phyloP scores from a whole-genome alignment of 2,888 invertebrate genomes.

The Alviniconcha strummeri region DNA sequence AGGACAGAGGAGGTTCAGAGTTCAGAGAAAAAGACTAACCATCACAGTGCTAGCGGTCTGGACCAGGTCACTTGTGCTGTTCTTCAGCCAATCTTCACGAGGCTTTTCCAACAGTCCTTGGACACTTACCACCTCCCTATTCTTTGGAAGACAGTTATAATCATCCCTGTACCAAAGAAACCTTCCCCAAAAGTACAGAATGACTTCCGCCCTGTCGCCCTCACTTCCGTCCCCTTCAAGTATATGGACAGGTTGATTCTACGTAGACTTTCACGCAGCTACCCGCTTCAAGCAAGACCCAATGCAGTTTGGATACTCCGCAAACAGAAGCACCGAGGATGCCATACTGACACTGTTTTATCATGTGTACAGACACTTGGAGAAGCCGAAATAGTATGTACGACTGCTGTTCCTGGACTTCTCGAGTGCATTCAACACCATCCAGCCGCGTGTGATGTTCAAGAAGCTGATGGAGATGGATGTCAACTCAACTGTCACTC shows the following conservation, averaged over 20 bases:
- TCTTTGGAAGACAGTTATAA: not conserved
- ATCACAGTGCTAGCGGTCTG: not conserved
- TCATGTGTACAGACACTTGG: not conserved
- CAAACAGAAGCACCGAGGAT: not conserved
- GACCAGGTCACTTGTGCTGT: not conserved
- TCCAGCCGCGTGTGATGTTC: not conserved
- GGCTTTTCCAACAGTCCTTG: not conserved
- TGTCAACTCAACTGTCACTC: not conserved
- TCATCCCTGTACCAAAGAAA: not conserved
- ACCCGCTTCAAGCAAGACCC: not conserved
- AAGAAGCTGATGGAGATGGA: not conserved
- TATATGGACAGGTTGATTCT: not conserved
- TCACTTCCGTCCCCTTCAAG: not conserved
- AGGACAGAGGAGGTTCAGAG: not conserved
- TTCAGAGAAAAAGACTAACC: not conserved
- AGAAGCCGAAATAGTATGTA: not conserved
- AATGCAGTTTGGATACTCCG: slow-evolving; percentile 4
- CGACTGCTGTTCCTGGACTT: slow-evolving; percentile 1
- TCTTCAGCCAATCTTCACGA: not conserved
- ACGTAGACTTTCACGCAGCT: not conserved
- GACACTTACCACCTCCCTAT: not conserved
- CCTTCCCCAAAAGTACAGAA: too few relatives aligned
- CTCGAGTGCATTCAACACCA: slow-evolving; percentile 16
- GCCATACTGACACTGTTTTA: not conserved
- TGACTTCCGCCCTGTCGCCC: slow-evolving; percentile 11